phyloP scores from a whole-genome alignment of 2,888 invertebrate genomes.

The Malachius bipustulatus region DNA sequence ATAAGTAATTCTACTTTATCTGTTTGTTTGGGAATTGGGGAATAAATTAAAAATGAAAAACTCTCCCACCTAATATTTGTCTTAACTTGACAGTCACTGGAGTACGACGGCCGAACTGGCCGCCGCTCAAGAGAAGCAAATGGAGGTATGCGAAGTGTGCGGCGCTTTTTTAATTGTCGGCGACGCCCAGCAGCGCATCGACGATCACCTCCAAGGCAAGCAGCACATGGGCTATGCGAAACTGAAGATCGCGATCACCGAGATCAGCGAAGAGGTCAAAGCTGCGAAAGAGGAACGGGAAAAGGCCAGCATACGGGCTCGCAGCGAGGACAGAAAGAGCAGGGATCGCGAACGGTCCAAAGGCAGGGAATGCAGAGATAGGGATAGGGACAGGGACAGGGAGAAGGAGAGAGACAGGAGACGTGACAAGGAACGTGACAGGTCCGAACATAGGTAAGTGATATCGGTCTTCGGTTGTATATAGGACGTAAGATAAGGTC shows the following conservation, averaged over 20 bases:
- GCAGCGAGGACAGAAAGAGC: slow-evolving; percentile 24
- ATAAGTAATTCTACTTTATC: too few relatives aligned
- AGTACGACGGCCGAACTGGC: slow-evolving; percentile 71
- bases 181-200: slow-evolving; percentile 94
- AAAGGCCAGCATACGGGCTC: slow-evolving; percentile 22
- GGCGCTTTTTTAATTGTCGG: slow-evolving; percentile 98
- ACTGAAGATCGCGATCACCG: slow-evolving; percentile 56
- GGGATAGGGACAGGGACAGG: slow-evolving; percentile 21
- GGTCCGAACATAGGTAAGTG: slow-evolving; percentile 26
- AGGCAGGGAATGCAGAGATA: too few relatives aligned
- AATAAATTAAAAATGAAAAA: too few relatives aligned
- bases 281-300: slow-evolving; percentile 43
- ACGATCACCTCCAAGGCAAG: slow-evolving; percentile 96
- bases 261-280: slow-evolving; percentile 49
- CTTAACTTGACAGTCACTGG: slow-evolving; percentile 53
- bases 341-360: slow-evolving; percentile 19
- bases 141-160: slow-evolving; percentile 98
- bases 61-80: too few relatives aligned
- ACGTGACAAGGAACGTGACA: slow-evolving; percentile 15
- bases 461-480: too few relatives aligned
- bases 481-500: too few relatives aligned
- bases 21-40: too few relatives aligned
- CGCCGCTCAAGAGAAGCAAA: slow-evolving; percentile 88
- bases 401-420: slow-evolving; percentile 13
- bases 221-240: slow-evolving; percentile 87